Evolutionary conservation across 1,140 invertebrate genomes (phyloP).

Genomic region (Steinernema khuongi): DNA sequence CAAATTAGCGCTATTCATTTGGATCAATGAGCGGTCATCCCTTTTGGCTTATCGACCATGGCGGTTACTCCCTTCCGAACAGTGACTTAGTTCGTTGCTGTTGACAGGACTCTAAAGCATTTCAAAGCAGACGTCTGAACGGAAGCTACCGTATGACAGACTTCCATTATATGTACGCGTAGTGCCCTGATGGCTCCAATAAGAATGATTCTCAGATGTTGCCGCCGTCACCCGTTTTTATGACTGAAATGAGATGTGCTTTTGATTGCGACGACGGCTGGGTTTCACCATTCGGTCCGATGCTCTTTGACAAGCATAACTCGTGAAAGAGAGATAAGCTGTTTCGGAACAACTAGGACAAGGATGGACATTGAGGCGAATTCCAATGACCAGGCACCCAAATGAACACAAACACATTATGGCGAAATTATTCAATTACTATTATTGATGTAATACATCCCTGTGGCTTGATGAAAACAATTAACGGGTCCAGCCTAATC

Average conservation of each 20-base stretch:
- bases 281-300: background rate
- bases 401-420: background rate
- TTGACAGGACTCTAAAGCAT: no score
- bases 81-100: no score
- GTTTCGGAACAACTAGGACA: no score
- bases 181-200: background rate
- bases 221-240: background rate
- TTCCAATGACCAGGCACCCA: background rate
- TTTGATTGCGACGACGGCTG: constrained; percentile 7
- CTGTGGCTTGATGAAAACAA: background rate
- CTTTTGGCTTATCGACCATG: no score
- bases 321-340: background rate
- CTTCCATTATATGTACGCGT: background rate
- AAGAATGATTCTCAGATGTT: constrained; percentile 14
- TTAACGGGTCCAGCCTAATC: background rate
- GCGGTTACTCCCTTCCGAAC: no score
- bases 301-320: background rate
- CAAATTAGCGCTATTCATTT: no score
- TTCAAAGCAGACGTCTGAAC: no score
- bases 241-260: background rate
- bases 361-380: no score
- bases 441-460: background rate
- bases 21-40: no score
- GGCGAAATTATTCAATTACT: background rate
- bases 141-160: background rate